Percentiles rank a stretch among this genome's conserved stretches.
phyloP scores from a whole-genome alignment of 2,888 invertebrate genomes.

The Acanthosepion lycidas region DNA sequence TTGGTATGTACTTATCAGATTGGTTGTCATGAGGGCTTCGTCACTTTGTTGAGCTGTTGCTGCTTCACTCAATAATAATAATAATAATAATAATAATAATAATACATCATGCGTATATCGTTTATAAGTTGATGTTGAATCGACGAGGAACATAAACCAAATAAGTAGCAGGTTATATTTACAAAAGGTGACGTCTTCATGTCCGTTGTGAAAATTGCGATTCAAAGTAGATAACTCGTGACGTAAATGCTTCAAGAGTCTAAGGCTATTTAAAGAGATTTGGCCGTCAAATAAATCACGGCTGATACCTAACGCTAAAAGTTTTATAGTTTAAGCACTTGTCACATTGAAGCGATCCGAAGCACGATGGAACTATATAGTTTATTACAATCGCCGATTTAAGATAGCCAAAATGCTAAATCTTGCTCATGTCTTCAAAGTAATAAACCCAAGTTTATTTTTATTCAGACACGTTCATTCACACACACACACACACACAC shows the following conservation, averaged over 20 bases:
- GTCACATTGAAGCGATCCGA: not conserved
- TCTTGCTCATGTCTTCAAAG: not conserved
- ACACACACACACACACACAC: not conserved
- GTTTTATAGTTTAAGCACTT: not conserved
- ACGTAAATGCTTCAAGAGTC: not conserved
- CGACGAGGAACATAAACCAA: too few species aligned
- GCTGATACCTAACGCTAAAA: not conserved
- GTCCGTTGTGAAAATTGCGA: not conserved
- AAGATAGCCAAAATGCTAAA: not conserved
- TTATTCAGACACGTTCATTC: not conserved
- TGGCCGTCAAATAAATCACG: not conserved
- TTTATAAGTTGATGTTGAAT: too few species aligned
- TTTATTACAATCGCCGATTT: not conserved
- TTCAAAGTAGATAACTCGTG: not conserved
- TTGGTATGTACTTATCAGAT: too few species aligned
- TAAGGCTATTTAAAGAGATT: not conserved
- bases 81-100: too few species aligned
- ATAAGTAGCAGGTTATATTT: not conserved
- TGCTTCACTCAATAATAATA: too few species aligned
- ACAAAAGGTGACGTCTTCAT: not conserved
- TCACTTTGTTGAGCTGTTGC: too few species aligned
- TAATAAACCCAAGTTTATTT: not conserved
- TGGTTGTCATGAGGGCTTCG: too few species aligned
- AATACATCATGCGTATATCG: too few species aligned
- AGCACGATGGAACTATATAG: too few species aligned